A percentile compares a stretch with the other conserved stretches of the same genome.
These are phyloP conservation scores for Todiramphus chloris DNA, from an alignment of 2,113 vertebrate species.

Conservation along the genomic window DNA sequence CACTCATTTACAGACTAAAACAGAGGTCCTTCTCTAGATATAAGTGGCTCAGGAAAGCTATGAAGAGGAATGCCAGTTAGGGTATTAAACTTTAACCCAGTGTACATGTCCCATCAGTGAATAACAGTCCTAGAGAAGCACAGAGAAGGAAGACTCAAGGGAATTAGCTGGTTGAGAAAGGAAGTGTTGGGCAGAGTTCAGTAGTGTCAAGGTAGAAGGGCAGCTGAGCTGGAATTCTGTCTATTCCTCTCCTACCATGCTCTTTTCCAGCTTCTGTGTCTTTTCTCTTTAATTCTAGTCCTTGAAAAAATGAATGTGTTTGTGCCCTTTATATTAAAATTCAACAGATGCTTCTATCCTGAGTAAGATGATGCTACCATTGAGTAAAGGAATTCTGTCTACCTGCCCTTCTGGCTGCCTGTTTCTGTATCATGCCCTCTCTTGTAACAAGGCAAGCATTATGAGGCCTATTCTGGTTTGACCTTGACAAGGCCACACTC, in stretches of 20 bases:
- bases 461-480: neutral
- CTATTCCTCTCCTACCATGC: rapidly evolving
- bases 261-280: neutral
- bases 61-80: neutral
- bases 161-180: neutral
- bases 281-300: neutral
- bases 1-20: neutral
- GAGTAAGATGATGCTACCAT: neutral
- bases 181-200: neutral
- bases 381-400: neutral
- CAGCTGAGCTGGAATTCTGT: neutral
- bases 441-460: neutral
- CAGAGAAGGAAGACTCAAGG: neutral
- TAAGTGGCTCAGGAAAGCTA: neutral
- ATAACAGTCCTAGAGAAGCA: neutral
- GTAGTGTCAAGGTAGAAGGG: neutral
- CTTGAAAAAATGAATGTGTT: neutral
- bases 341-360: neutral
- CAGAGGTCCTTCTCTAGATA: neutral
- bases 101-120: neutral
- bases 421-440: neutral
- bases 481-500: neutral
- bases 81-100: neutral
- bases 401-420: neutral
- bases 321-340: neutral